Evolutionary conservation across 2,888 invertebrate genomes (phyloP), one percentile per base, ranked within the genome.

Genomic region (Darwinula stevensoni): DNA sequence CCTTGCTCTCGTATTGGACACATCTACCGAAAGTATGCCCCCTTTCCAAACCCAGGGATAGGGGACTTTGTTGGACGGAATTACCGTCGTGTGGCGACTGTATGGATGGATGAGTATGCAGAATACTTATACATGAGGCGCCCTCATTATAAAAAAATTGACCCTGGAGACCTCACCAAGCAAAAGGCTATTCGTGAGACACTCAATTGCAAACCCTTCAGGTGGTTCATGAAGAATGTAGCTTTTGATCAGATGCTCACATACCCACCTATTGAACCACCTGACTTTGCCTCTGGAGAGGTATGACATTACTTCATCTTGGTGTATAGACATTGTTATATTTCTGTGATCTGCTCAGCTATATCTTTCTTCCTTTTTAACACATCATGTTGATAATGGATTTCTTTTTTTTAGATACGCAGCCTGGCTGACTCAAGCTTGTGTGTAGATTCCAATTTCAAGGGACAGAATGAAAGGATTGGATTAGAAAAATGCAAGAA

Each of bases 51-150:
- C 55, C 82, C 84, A 1, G 70, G 75, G 0, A 67, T 67, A 36
- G 80, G 82, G 0, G 84, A 91, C 52, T 91, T 76, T 50, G 65
- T 82, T 6, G 74, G 71, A 31, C 45, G 75, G 72, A 88, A 88
- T 52, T 82, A 80, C 51, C 64, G 70, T 27, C 62, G 88, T 36
- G 86, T 88, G 0, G 86, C 86, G 1, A 82, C 80, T 43, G 88
- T 91, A 2, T 94, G 91, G 91, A 88, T 94, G 88, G 91, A 94
- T 47, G 88, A 91, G 44, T 94, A 84, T 49, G 76, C 75, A 2
- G 61, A 84, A 40, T 67, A 65, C 46, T 49, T 94, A 32, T 91
- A 88, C 53, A 52, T 57, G 37, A 59, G 80, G 1, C 58, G 73
- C 17, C 73, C 84, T 0, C 67, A 71, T 45, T 73, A 76, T 44